Conservation (phyloP, 2,113 vertebrate genomes). For the Equus przewalskii region DNA sequence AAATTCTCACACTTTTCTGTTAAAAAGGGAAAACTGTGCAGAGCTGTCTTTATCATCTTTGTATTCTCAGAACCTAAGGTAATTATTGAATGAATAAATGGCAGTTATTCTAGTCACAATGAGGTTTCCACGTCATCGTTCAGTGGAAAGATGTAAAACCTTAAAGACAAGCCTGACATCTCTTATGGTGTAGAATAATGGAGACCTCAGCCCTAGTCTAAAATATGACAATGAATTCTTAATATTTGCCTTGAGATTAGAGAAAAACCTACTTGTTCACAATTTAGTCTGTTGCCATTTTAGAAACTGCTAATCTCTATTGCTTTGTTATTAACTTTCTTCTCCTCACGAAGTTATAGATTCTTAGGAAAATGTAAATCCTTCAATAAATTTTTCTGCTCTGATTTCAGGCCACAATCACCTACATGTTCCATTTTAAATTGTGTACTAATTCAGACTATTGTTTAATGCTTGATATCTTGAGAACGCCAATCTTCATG, state of each 20-base stretch:
- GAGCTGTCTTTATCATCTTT: background rate
- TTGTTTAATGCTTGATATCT: background rate
- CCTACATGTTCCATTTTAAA: background rate
- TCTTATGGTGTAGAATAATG: background rate
- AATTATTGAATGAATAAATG: background rate
- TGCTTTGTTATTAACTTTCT: background rate
- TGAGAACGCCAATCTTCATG: constrained; percentile 53
- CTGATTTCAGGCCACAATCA: background rate
- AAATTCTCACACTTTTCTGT: background rate
- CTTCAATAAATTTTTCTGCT: background rate
- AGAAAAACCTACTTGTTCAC: background rate
- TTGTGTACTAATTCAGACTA: background rate
- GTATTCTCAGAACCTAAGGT: background rate
- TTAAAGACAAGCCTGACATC: background rate
- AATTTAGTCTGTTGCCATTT: background rate
- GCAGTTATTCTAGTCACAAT: background rate
- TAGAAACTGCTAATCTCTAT: background rate
- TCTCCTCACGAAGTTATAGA: background rate
- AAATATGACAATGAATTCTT: background rate
- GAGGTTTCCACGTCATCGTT: background rate
- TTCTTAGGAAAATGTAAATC: background rate
- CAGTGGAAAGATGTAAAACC: background rate
- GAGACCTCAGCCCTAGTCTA: background rate
- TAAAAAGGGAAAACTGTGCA: background rate
- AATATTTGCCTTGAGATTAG: background rate